These are phyloP conservation scores for Tragelaphus imberbis DNA, from an alignment of 2,113 vertebrate species.

Conservation along the genomic window DNA sequence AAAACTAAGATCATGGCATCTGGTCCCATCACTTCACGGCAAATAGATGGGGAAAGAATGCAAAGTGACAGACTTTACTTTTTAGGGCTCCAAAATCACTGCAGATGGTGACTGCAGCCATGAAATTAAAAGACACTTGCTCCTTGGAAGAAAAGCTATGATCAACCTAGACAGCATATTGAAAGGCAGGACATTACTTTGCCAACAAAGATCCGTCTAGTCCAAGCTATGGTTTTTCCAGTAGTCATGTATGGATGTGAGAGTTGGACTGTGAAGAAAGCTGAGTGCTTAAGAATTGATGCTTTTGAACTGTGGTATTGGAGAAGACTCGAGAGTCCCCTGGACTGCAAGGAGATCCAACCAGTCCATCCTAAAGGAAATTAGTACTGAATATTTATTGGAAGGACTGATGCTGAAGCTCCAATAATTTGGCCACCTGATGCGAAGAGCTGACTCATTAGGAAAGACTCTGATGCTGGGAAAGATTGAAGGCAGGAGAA, in stretches of 20 bases:
- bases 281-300: neutral
- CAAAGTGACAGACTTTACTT: neutral
- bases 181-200: neutral
- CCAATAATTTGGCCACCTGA: neutral
- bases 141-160: neutral
- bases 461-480: neutral
- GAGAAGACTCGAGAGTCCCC: neutral
- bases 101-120: neutral
- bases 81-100: neutral
- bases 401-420: neutral
- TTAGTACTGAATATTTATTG: neutral
- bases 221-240: neutral
- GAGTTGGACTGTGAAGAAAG: neutral
- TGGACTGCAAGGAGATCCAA: neutral
- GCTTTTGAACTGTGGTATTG: neutral
- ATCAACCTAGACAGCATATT: neutral
- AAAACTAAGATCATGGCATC: neutral
- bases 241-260: neutral
- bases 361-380: neutral
- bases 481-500: neutral
- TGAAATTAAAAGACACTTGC: neutral
- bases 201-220: neutral
- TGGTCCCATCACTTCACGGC: neutral
- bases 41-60: neutral
- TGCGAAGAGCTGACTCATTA: neutral